Conservation (phyloP, 2,888 invertebrate species). For the Eulithis testata region DNA sequence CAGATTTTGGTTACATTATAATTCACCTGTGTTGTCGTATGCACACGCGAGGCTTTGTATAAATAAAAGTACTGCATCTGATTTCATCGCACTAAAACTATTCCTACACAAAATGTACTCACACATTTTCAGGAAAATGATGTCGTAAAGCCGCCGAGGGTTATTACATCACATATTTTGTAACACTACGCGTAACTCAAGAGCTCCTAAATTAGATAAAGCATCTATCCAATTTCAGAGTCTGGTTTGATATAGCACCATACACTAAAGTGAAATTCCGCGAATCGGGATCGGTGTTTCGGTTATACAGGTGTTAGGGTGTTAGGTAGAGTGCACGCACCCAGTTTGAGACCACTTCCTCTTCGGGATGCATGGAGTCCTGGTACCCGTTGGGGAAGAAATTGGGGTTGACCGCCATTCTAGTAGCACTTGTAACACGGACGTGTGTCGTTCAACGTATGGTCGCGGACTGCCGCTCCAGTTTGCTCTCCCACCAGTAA, state of each 20-base stretch:
- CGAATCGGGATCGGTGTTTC: conserved; percentile 9
- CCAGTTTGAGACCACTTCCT: conserved; percentile 86
- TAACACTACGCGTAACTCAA: conserved; percentile 69
- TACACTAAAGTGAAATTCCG: conserved; percentile 26
- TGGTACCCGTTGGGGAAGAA: conserved; percentile 83
- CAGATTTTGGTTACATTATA: conserved; percentile 34
- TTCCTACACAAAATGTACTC: conserved; percentile 49
- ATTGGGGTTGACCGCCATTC: conserved; percentile 77
- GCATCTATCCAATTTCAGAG: conserved; percentile 47
- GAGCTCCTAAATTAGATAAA: conserved; percentile 70
- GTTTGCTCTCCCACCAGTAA: conserved; percentile 72
- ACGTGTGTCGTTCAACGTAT: conserved; percentile 73
- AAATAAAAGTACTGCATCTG: conserved; percentile 24
- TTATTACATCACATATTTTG: conserved; percentile 78
- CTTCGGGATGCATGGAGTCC: conserved; percentile 82
- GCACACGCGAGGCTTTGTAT: conserved; percentile 23
- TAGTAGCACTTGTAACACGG: conserved; percentile 63
- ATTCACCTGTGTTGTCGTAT: conserved; percentile 34
- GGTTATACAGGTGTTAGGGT: conserved; percentile 35
- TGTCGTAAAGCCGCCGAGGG: conserved; percentile 54
- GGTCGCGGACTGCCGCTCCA: conserved; percentile 78
- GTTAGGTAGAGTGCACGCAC: conserved; percentile 70
- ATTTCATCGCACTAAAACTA: conserved; percentile 30
- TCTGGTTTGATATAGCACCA: conserved; percentile 38
- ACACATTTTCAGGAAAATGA: conserved; percentile 56